Percentiles rank a stretch among this genome's conserved stretches.
Conservation (phyloP, 2,113 vertebrate genomes). For the Pseudorhombus dupliciocellatus region DNA sequence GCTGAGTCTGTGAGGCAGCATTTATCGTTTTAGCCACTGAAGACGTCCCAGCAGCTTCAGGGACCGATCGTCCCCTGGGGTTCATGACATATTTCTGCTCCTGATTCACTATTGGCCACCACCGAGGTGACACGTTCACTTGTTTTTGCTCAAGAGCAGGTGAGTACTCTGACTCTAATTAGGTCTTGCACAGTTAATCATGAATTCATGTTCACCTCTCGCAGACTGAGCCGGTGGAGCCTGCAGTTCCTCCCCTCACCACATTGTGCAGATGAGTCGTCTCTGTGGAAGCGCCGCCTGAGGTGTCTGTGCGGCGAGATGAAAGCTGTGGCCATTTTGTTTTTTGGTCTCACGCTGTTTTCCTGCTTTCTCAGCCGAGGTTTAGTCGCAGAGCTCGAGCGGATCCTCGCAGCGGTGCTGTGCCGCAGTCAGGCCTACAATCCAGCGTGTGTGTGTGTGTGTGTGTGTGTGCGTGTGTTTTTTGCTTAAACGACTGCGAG, state of each 20-base stretch:
- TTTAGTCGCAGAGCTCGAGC: slow-evolving; percentile 1
- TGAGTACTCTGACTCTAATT: background rate
- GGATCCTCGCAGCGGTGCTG: slow-evolving; percentile 4
- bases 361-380: background rate
- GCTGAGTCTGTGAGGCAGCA: too few relatives aligned
- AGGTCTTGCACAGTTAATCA: background rate
- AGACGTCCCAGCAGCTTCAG: too few relatives aligned
- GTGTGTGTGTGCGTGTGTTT: too few relatives aligned
- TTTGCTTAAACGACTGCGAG: slow-evolving; percentile 39
- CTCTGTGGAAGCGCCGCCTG: slow-evolving; percentile 27
- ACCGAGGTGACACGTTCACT: background rate
- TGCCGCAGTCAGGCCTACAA: background rate
- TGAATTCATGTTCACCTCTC: background rate
- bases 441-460: too few relatives aligned
- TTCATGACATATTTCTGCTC: background rate
- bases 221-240: background rate
- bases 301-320: slow-evolving; percentile 15
- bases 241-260: background rate
- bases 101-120: background rate
- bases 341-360: background rate
- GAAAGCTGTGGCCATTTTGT: slow-evolving; percentile 32
- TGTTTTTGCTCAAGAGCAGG: background rate
- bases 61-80: too few relatives aligned
- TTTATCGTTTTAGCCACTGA: too few relatives aligned
- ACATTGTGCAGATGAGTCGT: slow-evolving; percentile 1